Base-by-base conservation (phyloP, 2,113 vertebrate genomes). In the Caloenas nicobarica region DNA sequence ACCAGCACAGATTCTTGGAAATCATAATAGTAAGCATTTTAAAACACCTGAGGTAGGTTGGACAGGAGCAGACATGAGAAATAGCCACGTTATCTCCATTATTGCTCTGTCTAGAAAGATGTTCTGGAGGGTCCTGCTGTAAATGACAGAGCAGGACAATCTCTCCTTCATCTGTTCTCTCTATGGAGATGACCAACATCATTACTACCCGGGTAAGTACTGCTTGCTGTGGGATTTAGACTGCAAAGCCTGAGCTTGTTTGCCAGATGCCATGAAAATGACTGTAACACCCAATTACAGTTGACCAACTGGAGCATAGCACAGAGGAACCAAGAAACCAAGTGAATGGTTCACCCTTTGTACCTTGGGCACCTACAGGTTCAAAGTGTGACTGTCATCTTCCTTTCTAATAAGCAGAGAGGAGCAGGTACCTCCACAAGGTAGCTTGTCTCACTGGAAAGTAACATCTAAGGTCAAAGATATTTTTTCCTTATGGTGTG, bases 251-350 rank as follows among this genome's bases (percentile, higher is more conserved):
- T 57, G 44, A 83, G 18, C 7, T 62, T 46, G 16, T 60, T 54
- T 50, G 19, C 51, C 13, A 77, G 24, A 33, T 10, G 15, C 5
- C 68, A 13, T 26, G 23, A 81, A 91, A 85, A 60, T 31, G 0
- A 26, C 24, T 44, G 22, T 42, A 28, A 36, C 51, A 19, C 11
- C 5, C n/a, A 46, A 1, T 42, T 68, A 53, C 5, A 7, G 8
- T 11, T 70, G 33, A 26, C 10, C 21, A 50, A 4, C 22, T n/a
- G 58, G 10, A 31, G 12, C 7, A 26, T 1, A 58, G n/a, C 24
- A 60, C 14, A 69, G 23, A 23, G 0, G 2, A 82, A 79, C 7
- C 18, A 66, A 69, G 22, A n/a, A 13, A 16, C 7, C 0, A 2
- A 15, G 18, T 50, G 40, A 78, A 46, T 8, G 3, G 18, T 22